These are phyloP conservation scores for Galeopsomyia nigrocyanea DNA, from an alignment of 2,888 invertebrate genomes.

Conservation along the genomic window DNA sequence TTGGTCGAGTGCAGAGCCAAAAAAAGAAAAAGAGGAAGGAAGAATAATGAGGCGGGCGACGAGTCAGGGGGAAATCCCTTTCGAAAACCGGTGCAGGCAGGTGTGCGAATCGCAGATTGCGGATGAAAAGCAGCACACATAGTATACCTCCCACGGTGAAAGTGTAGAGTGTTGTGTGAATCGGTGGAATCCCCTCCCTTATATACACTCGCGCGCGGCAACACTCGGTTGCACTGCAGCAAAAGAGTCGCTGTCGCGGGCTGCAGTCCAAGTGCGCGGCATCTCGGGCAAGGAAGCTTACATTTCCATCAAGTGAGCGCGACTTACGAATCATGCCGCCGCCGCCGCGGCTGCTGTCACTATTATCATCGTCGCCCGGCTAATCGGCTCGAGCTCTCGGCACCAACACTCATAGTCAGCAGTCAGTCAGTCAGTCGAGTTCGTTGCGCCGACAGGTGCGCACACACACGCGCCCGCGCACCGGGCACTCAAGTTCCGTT, in stretches of 20 bases:
- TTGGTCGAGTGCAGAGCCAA: too few relatives aligned
- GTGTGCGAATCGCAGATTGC: too few relatives aligned
- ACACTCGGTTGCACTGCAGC: too few relatives aligned
- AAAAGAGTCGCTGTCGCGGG: neutral
- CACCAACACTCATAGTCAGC: neutral
- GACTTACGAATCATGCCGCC: neutral
- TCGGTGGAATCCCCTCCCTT: constrained; percentile 43
- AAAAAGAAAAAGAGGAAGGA: too few relatives aligned
- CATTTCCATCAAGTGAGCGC: neutral
- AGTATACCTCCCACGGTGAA: constrained; percentile 22
- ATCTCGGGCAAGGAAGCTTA: constrained; percentile 23
- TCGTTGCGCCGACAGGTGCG: neutral
- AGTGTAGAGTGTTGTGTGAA: constrained; percentile 1
- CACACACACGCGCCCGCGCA: neutral
- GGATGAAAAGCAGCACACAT: neutral
- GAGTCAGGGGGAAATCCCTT: too few relatives aligned
- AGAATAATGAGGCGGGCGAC: too few relatives aligned
- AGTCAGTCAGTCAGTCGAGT: neutral
- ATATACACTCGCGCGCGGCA: neutral
- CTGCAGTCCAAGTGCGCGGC: constrained; percentile 35
- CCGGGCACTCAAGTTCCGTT: too few relatives aligned
- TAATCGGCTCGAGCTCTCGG: neutral
- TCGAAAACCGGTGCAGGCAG: too few relatives aligned
- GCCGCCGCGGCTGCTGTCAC: neutral
- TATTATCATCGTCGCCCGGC: neutral